phyloP scores from a whole-genome alignment of 2,113 vertebrate genomes.

The Oncorhynchus nerka region DNA sequence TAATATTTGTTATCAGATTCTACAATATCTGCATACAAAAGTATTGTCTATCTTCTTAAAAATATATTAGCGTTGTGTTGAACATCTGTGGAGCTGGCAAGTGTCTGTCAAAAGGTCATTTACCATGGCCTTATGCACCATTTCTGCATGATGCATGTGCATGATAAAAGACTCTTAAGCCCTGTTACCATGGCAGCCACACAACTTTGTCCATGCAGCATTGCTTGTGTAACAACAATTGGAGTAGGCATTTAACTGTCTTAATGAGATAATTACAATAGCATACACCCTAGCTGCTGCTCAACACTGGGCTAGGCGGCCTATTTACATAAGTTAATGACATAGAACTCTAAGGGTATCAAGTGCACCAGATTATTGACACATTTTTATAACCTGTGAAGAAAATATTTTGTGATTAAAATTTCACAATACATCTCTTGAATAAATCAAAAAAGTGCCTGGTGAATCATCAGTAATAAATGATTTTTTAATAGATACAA shows the following conservation, averaged over 20 bases:
- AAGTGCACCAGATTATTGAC: slow-evolving; percentile 3
- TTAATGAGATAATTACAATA: slow-evolving; percentile 59
- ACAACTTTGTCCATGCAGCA: slow-evolving; percentile 32
- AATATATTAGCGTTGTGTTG: background rate
- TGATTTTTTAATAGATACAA: no score
- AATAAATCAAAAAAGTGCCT: no score
- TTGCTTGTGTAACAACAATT: slow-evolving; percentile 34
- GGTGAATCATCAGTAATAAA: background rate
- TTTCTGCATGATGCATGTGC: slow-evolving; percentile 33
- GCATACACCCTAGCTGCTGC: slow-evolving; percentile 42
- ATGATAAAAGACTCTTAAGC: slow-evolving; percentile 45
- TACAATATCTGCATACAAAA: background rate
- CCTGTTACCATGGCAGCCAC: slow-evolving; percentile 52
- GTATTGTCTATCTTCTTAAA: background rate
- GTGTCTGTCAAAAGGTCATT: slow-evolving; percentile 1
- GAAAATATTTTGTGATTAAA: background rate
- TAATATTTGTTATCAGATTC: background rate
- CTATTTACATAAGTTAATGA: slow-evolving; percentile 66
- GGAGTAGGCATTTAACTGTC: slow-evolving; percentile 42
- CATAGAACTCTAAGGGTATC: slow-evolving; percentile 37
- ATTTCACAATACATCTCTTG: background rate
- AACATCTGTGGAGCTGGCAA: background rate
- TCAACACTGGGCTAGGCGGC: slow-evolving; percentile 40
- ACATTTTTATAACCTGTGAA: background rate
- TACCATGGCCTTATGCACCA: slow-evolving; percentile 16